Conservation (phyloP, 2,797 vertebrate species). For the Jordanella pulchra region DNA sequence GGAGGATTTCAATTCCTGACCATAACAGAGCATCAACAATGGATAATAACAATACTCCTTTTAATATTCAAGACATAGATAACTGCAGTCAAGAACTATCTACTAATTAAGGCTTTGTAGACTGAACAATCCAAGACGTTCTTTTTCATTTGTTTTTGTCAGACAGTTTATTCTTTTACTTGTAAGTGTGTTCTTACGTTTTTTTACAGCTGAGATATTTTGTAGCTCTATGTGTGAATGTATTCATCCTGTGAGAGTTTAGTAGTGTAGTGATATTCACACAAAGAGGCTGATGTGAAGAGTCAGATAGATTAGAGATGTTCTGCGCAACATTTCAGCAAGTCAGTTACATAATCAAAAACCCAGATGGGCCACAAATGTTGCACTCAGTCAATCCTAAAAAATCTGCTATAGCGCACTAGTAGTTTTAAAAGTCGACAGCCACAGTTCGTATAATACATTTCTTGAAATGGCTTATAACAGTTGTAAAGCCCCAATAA, state of each 20-base stretch:
- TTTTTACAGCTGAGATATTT: constrained; percentile 15
- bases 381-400: background rate
- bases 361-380: constrained; percentile 39
- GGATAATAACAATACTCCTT: constrained; percentile 38
- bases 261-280: constrained; percentile 17
- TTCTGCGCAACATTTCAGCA: constrained; percentile 38
- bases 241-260: constrained; percentile 6
- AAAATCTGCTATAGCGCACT: background rate
- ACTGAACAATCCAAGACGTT: constrained; percentile 29
- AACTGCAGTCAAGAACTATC: constrained; percentile 17
- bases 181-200: constrained; percentile 24
- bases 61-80: constrained; percentile 27
- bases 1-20: constrained; percentile 16
- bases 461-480: background rate
- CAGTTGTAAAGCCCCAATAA: no score
- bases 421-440: background rate
- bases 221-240: constrained; percentile 8
- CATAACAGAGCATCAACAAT: constrained; percentile 45
- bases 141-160: constrained; percentile 19
- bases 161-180: constrained; percentile 47
- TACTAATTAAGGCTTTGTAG: constrained; percentile 7
- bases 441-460: background rate
- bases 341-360: constrained; percentile 57
- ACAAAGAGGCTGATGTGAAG: constrained; percentile 14
- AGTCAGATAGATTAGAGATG: constrained; percentile 28